phyloP scores from a whole-genome alignment of 2,888 invertebrate genomes.

The Rhamphomyia laevipes region DNA sequence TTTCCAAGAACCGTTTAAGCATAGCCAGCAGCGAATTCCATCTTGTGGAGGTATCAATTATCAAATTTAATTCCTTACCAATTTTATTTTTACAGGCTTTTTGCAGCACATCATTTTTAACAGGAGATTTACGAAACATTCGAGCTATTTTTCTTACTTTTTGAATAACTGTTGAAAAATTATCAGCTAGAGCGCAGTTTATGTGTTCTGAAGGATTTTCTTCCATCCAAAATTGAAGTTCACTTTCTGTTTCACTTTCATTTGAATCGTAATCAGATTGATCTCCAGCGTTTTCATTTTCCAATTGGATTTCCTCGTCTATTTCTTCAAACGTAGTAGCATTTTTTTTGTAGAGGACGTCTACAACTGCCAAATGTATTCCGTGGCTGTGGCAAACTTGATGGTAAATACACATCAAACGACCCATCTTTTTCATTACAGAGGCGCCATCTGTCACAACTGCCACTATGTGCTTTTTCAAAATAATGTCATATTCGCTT shows the following conservation, averaged over 20 bases:
- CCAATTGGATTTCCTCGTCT: not conserved
- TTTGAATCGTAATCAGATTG: not conserved
- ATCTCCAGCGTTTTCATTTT: not conserved
- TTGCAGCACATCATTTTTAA: not conserved
- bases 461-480: slow-evolving; percentile 12
- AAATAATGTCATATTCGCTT: slow-evolving; percentile 5
- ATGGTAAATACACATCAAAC: slow-evolving; percentile 8
- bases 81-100: not conserved
- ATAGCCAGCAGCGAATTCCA: not conserved
- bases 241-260: not conserved
- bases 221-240: not conserved
- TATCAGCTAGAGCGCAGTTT: not conserved
- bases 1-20: not conserved
- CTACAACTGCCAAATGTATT: slow-evolving; percentile 13
- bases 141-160: not conserved
- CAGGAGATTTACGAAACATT: not conserved
- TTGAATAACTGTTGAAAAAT: not conserved
- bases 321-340: not conserved
- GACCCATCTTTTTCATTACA: slow-evolving; percentile 13
- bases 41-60: not conserved
- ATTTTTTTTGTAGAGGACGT: slow-evolving; percentile 8
- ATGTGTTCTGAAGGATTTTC: not conserved
- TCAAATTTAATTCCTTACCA: not conserved
- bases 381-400: slow-evolving; percentile 17
- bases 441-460: slow-evolving; percentile 14